A percentile compares a stretch with the other conserved stretches of the same genome.
These are phyloP conservation scores for Dendrolimus punctatus DNA, from an alignment of 1,140 invertebrate species.

Conservation along the genomic window DNA sequence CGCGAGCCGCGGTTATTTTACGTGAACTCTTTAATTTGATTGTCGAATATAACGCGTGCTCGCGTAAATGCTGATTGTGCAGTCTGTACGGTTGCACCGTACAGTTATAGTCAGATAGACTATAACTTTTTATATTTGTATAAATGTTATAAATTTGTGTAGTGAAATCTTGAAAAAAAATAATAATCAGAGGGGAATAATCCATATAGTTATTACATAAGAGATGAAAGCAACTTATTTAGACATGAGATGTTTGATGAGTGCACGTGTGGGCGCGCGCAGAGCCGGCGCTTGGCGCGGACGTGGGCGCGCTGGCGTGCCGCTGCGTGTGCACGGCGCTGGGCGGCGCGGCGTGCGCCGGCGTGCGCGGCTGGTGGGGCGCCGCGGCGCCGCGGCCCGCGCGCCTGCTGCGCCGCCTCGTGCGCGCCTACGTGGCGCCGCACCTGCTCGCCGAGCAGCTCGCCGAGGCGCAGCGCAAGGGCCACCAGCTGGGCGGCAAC, in stretches of 20 bases:
- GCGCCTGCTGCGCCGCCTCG: conserved; percentile 16
- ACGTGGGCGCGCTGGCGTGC: conserved; percentile 5
- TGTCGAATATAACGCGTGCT: no score
- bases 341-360: conserved; percentile 16
- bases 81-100: no score
- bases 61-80: no score
- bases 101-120: no score
- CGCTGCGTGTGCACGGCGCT: conserved; percentile 2
- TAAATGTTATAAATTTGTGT: no score
- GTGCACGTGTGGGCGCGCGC: neutral
- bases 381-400: conserved; percentile 8
- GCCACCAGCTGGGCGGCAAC: conserved; percentile 11
- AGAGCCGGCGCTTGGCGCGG: conserved; percentile 1
- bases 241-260: neutral
- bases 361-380: conserved; percentile 17
- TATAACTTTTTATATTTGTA: no score
- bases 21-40: no score
- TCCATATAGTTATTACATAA: no score
- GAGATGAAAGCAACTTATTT: no score
- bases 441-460: conserved; percentile 17
- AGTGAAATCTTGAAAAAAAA: no score
- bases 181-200: no score
- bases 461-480: conserved; percentile 6
- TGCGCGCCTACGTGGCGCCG: conserved; percentile 23
- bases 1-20: no score